Evolutionary conservation across 2,888 invertebrate genomes (phyloP), one percentile per base, ranked within the genome.

Genomic region (Halictus ligatus): DNA sequence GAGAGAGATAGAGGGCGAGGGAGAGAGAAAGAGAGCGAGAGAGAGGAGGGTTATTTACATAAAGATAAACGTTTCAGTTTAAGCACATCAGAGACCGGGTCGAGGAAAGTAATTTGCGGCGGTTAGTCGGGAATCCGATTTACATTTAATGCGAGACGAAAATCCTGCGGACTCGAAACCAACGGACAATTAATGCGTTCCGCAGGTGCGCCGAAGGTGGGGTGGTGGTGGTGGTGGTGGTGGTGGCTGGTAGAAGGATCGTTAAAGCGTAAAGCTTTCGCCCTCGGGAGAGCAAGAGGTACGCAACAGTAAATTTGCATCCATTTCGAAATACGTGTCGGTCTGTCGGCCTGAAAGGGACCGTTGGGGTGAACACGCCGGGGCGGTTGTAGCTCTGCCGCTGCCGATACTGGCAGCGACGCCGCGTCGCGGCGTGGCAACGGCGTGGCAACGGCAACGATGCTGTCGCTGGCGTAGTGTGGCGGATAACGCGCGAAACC

Each of bases 131-230:
- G 81, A 84, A 87, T 90, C 85, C 83, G 85, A 90, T 90, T 90
- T 90, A 85, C 85, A 84, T 88, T 85, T 87, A 87, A 89, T 76
- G 80, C 80, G 74, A 83, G 84, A 84, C 75, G 85, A 81, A 67
- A 82, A 87, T 79, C 85, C 80, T 75, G 76, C 81, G 82, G 76
- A 77, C 75, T 80, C 78, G 86, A 72, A 75, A 78, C 69, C 85
- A 73, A 79, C 85, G 82, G 85, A 89, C 88, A 88, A 89, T 83
- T 90, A 87, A 88, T 84, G 88, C 81, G 86, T 87, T 85, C 78
- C 82, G 82, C 79, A 67, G 81, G 84, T 75, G 58, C 76, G 74
- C 76, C 80, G 67, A 35, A 29, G 60, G 60, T 25, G 58, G 13
- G 80, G 79, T 5, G 35, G 35, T 35, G 35, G 5, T 35, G 35